Evolutionary conservation across 2,888 invertebrate species (phyloP), one percentile per base, ranked within the genome.

Genomic region (Malthinus flaveolus): DNA sequence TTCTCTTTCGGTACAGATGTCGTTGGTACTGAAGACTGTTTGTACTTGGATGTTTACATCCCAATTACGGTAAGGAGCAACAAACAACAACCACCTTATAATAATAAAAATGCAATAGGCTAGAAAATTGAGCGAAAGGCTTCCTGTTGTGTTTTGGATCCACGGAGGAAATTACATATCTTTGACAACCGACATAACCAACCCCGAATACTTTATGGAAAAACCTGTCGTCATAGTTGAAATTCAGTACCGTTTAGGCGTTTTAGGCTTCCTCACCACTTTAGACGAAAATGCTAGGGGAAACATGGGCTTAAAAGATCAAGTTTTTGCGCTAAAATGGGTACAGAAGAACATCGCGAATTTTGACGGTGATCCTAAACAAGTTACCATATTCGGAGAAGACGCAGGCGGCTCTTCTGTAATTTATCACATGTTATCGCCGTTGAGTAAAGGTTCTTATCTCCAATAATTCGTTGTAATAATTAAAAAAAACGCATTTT

Each of bases 91-190:
- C n/a, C n/a, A n/a, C n/a, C n/a, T n/a, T n/a, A 45, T 34, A n/a
- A n/a, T n/a, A n/a, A n/a, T n/a, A n/a, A n/a, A n/a, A n/a, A n/a
- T n/a, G n/a, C n/a, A n/a, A 12, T 12, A 52, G 48, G 44, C 34
- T 33, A 32, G 10, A 15, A 63, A 65, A 35, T 61, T 56, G 61
- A 39, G 51, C 13, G 36, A 58, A 6, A 51, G 55, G 6, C 48
- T 68, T 11, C 68, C 71, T 10, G 71, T 71, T 4, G 57, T 71
- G 54, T 62, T 71, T n/a, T 63, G 63, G 48, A 63, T 69, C 7
- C 66, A 71, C 51, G 68, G 68, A 4, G 71, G 71, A 31, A 58
- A 58, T n/a, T 70, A 68, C 35, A 52, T 62, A 6, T 62, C 63
- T 49, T 68, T 68, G 8, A 57, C 63, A 3, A 57, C 23, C 8